Evolutionary conservation across 1,140 invertebrate genomes (phyloP), one percentile per base, ranked within the genome.

Genomic region (Cydia splendana): DNA sequence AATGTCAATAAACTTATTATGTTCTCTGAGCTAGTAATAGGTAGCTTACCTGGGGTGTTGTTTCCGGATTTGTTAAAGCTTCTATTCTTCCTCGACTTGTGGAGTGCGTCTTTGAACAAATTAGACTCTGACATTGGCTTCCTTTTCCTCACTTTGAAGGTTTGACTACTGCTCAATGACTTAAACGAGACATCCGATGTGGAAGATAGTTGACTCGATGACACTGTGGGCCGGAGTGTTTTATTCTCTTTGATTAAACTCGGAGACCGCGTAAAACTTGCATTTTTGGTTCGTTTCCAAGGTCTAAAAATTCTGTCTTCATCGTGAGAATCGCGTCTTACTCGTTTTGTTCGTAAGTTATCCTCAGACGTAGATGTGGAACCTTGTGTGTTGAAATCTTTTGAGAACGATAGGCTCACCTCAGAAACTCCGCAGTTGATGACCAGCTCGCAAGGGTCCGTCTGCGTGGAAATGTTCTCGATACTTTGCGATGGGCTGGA

Each of bases 131-230:
- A 91, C 82, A 86, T 90, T 42, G 84, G 67, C 76, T 89, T 79
- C 82, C 88, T 88, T 77, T 91, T 92, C 20, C 87, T 82, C 24
- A 87, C 85, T 82, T 91, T 93, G 75, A 83, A 91, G 0, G 89
- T 91, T 77, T 85, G 84, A 75, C 88, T 91, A 62, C 87, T 91
- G 73, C 86, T 89, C 18, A 89, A 82, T 34, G 91, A 93, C 78
- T 92, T 91, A 78, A 93, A 93, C 2, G 91, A 93, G 28, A 77
- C 76, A 13, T 93, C 91, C 18, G 91, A 93, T 67, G 82, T 86
- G 30, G 86, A 88, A n/a, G 84, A 88, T n/a, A 88, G 53, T 48
- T 74, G 77, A 75, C 75, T 86, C 5, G 84, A 83, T 4, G 86
- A 85, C 53, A 71, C 48, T 45, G 83, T 76, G 73, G 45, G 78